Conservation (phyloP, 2,797 vertebrate genomes). For the Aplochiton taeniatus region DNA sequence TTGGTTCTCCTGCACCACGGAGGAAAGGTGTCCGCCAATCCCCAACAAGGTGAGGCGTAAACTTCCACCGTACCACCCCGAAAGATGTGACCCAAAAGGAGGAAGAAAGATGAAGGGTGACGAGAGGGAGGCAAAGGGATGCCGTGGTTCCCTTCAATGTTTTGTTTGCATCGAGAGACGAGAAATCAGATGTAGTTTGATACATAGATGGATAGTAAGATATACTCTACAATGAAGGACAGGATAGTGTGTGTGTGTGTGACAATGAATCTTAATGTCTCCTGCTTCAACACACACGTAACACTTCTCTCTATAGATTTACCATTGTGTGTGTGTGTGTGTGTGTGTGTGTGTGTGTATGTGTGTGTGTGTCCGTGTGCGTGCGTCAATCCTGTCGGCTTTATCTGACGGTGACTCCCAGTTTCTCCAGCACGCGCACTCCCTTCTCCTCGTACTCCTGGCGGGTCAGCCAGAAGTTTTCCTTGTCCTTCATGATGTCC, state of each 20-base stretch:
- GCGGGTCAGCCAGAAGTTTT: constrained; percentile 99
- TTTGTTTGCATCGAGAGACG: constrained; percentile 42
- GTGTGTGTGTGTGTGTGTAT: constrained; percentile 13
- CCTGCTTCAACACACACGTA: neutral
- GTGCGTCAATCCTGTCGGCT: constrained; percentile 36
- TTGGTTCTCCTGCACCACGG: constrained; percentile 24
- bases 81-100: constrained; percentile 15
- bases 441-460: constrained; percentile 98
- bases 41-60: constrained; percentile 27
- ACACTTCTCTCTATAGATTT: neutral
- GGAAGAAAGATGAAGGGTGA: constrained; percentile 27
- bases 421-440: constrained; percentile 95
- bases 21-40: constrained; percentile 43
- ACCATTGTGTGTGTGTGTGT: neutral
- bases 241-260: constrained; percentile 14
- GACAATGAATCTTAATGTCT: neutral
- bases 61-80: too few species aligned
- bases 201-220: constrained; percentile 56
- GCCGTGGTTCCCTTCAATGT: constrained; percentile 47
- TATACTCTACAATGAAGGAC: constrained; percentile 59
- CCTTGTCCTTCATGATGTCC: constrained; percentile 99
- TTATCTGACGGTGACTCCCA: constrained; percentile 99
- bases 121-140: constrained; percentile 20
- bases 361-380: constrained; percentile 13
- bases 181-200: constrained; percentile 56